Percentiles rank a stretch among this genome's conserved stretches.
These are phyloP conservation scores for Heliangelus exortis DNA, from an alignment of 2,797 vertebrate species.

Conservation along the genomic window DNA sequence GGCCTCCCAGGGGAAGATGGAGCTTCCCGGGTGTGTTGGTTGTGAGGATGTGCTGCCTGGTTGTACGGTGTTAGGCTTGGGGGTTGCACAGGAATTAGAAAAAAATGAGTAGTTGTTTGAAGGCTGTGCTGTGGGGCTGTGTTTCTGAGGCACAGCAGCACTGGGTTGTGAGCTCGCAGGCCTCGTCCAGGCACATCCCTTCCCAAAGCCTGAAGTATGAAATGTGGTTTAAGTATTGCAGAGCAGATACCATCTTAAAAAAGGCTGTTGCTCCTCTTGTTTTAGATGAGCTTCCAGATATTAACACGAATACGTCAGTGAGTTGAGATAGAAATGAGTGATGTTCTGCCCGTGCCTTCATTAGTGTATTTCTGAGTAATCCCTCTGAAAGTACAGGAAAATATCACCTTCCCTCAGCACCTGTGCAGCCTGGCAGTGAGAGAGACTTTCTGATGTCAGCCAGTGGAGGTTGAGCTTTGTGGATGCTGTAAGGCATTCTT, in stretches of 20 bases:
- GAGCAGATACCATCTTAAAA: neutral
- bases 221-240: fast-evolving
- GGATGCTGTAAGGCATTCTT: neutral
- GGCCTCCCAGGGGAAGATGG: fast-evolving
- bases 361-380: neutral
- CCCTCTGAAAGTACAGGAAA: fast-evolving
- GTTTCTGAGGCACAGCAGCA: fast-evolving
- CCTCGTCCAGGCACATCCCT: neutral
- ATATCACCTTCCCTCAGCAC: fast-evolving
- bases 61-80: fast-evolving
- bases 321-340: neutral
- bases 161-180: fast-evolving
- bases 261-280: neutral
- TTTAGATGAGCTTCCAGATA: neutral
- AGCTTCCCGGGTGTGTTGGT: fast-evolving
- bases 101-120: fast-evolving
- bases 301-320: neutral
- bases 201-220: fast-evolving
- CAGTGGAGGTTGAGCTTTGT: neutral
- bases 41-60: fast-evolving
- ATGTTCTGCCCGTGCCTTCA: fast-evolving
- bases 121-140: fast-evolving
- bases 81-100: fast-evolving
- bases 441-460: fast-evolving
- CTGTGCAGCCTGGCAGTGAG: too few relatives aligned